Conservation (phyloP, 2,113 vertebrate species). For the Ifrita kowaldi region DNA sequence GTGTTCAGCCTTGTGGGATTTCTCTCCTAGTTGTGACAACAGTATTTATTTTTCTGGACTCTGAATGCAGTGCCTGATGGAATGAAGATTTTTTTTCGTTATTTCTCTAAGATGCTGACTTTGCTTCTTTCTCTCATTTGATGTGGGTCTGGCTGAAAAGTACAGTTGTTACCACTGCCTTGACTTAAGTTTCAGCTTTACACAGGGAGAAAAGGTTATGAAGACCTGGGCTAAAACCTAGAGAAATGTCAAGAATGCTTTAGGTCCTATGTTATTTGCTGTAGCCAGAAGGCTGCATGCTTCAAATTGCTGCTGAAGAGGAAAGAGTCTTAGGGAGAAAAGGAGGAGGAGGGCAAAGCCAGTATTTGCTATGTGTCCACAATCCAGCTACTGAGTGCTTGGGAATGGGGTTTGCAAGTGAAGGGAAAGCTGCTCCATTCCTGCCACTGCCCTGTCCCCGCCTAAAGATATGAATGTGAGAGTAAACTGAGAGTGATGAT, state of each 20-base stretch:
- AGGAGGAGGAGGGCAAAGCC: not conserved
- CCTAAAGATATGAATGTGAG: not conserved
- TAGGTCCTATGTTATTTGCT: not conserved
- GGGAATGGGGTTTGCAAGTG: not conserved
- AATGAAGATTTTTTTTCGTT: not conserved
- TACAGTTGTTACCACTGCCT: not conserved
- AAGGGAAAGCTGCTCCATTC: not conserved
- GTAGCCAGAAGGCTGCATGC: not conserved
- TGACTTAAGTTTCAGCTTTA: not conserved
- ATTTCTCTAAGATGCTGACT: too few relatives aligned
- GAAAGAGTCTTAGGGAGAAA: not conserved
- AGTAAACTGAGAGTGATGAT: not conserved
- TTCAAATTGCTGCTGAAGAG: not conserved
- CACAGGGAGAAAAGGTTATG: not conserved
- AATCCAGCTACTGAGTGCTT: not conserved
- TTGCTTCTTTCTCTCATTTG: not conserved
- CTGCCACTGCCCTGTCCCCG: not conserved
- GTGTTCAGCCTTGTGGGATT: constrained; percentile 15
- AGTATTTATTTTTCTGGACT: constrained; percentile 12
- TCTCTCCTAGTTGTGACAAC: not conserved
- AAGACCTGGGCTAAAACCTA: not conserved
- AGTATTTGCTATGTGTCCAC: not conserved
- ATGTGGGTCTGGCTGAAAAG: not conserved
- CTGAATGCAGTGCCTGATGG: not conserved
- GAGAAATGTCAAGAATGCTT: not conserved